A percentile compares a stretch with the other conserved stretches of the same genome.
phyloP scores from a whole-genome alignment of 37 sponge, comb jelly and placozoan genomes.

The Amphimedon queenslandica region DNA sequence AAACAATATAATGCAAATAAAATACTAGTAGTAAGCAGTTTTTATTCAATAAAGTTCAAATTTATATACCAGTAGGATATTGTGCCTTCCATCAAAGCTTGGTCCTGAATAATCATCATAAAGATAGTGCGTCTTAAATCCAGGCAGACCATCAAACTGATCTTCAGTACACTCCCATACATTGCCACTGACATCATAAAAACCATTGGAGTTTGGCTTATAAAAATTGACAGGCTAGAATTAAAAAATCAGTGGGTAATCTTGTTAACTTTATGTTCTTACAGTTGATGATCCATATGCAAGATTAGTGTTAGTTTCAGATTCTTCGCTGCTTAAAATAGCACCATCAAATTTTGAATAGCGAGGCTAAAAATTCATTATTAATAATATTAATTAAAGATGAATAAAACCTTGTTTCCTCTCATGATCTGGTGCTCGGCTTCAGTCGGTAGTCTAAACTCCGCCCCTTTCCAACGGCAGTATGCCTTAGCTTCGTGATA shows the following conservation, averaged over 20 bases:
- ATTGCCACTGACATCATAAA: constrained; percentile 78
- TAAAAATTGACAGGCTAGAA: constrained; percentile 70
- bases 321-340: background rate
- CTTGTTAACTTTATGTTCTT: background rate
- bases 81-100: constrained; percentile 69
- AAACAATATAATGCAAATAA: too few relatives aligned
- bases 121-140: constrained; percentile 56
- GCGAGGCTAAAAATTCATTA: too few relatives aligned
- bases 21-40: too few relatives aligned
- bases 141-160: constrained; percentile 80
- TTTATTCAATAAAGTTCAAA: too few relatives aligned
- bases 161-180: constrained; percentile 88
- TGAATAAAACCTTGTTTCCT: too few relatives aligned
- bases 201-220: constrained; percentile 47
- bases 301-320: constrained; percentile 36
- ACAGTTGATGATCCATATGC: constrained; percentile 71
- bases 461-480: constrained; percentile 79
- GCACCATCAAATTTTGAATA: constrained; percentile 26
- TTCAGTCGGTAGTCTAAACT: constrained; percentile 74
- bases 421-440: constrained; percentile 77
- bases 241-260: background rate
- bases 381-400: too few relatives aligned
- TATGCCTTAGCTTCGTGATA: constrained; percentile 86
- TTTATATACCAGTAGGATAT: constrained; percentile 71
- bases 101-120: constrained; percentile 83